These are phyloP conservation scores for Epicauta chinensis DNA, from an alignment of 1,140 invertebrate species.

Conservation along the genomic window DNA sequence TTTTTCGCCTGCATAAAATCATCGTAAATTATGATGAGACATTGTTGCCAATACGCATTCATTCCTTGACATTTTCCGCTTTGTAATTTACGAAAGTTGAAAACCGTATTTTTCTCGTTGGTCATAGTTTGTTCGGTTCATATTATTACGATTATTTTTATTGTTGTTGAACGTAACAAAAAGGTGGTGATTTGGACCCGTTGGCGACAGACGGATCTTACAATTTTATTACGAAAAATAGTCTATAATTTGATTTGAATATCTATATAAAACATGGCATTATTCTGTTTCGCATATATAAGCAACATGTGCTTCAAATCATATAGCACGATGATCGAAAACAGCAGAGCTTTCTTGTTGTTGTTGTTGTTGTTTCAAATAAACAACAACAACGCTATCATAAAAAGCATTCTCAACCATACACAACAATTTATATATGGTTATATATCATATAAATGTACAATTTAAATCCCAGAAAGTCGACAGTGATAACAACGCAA, in stretches of 20 bases:
- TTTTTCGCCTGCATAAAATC: no score
- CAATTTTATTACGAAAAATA: background rate
- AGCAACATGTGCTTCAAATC: conserved; percentile 39
- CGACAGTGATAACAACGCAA: no score
- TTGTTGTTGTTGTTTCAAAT: conserved; percentile 25
- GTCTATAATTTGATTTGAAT: conserved; percentile 34
- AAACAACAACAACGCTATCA: conserved; percentile 29
- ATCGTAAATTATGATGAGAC: conserved; percentile 6
- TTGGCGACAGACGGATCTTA: conserved; percentile 10
- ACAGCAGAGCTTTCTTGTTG: conserved; percentile 34
- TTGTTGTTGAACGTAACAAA: no score
- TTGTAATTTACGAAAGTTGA: no score
- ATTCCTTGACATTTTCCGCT: no score
- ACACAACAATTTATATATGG: no score
- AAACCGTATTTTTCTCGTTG: no score
- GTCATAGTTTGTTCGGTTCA: no score
- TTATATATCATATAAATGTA: no score
- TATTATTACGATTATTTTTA: no score
- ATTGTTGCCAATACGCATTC: no score
- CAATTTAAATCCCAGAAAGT: no score
- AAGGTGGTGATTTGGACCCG: background rate
- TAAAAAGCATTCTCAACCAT: conserved; percentile 29
- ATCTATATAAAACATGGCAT: conserved; percentile 30
- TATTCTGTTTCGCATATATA: conserved; percentile 14
- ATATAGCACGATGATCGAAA: conserved; percentile 34